phyloP scores from a whole-genome alignment of 2,888 invertebrate species.

The Dynastes hyllus region DNA sequence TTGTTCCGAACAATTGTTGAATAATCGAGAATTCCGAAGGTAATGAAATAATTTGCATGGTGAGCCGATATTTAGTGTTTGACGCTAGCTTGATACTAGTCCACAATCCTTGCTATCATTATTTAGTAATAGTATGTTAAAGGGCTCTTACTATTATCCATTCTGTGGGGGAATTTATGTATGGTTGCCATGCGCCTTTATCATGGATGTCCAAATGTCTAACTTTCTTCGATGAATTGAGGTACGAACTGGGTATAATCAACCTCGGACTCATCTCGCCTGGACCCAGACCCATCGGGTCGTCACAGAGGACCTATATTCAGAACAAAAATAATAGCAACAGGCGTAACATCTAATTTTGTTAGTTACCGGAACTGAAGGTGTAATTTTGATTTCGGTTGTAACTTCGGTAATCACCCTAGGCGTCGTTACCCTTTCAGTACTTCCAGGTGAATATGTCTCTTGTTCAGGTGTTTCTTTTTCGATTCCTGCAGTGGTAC shows the following conservation, averaged over 20 bases:
- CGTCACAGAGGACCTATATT: constrained; percentile 74
- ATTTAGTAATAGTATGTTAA: not conserved
- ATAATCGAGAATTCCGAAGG: no score
- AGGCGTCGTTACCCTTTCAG: not conserved
- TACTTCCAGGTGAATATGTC: not conserved
- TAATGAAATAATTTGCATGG: no score
- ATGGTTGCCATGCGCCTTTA: constrained; percentile 78
- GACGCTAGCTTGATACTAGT: no score
- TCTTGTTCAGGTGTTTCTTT: not conserved
- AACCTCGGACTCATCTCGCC: constrained; percentile 77
- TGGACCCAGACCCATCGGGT: constrained; percentile 82
- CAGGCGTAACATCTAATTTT: not conserved
- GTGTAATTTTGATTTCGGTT: constrained; percentile 1
- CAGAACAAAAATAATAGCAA: not conserved
- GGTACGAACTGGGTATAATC: constrained; percentile 79
- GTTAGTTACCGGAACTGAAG: constrained; percentile 2
- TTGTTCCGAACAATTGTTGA: no score
- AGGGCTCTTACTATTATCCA: constrained; percentile 76
- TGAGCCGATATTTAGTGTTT: no score
- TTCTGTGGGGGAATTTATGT: constrained; percentile 79
- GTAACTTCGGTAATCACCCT: not conserved
- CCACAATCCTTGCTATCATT: no score
- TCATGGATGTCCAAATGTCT: constrained; percentile 71
- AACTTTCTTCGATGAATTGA: constrained; percentile 67
- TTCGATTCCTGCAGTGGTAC: not conserved